Base-by-base conservation (phyloP, 2,797 vertebrate genomes). In the Syngnathus rostellatus region DNA sequence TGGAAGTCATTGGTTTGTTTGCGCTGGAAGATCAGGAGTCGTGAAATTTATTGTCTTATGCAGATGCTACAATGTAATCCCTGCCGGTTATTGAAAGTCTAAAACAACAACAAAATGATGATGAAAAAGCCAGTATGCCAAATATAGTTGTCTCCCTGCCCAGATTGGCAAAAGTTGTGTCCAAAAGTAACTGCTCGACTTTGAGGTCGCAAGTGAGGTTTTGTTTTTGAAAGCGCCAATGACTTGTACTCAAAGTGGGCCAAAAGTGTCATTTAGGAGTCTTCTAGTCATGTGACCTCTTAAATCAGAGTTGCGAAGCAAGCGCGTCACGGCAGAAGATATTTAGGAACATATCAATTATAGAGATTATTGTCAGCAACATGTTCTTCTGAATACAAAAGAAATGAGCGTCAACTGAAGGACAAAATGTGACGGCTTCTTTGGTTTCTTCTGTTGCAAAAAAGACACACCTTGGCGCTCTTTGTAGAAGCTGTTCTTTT, bases 1-100 rank as follows among this genome's bases (percentile, higher is more conserved):
- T 16, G 1, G 55, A 61, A 43, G 60, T 48, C 21, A 67, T 50
- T 66, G 46, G 51, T 14, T 60, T 55, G 12, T 62, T 23, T 62
- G 21, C 11, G 5, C 41, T 10, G 66, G n/a, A 50, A 62, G 17
- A 51, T 9, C 48, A 8, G 19, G 5, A 77, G 57, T 59, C 11
- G 40, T 8, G 65, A 46, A 41, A 37, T 2, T 31, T 31, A 31
- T 31, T 31, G 31, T 31, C 3, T 41, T 41, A 41, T 41, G 40
- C 6, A 41, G 8, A 41, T 41, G 40, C 40, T 10, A 41, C 6
- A 41, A 41, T 41, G 40, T 41, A 41, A 41, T 41, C 40, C 31
- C 31, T 31, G 31, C 31, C 31, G 31, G 31, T 31, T 31, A 31
- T 31, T 31, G 31, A 31, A 31, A 31, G 31, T 31, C 31, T 31